These are phyloP conservation scores for Lochmaea capreae DNA, from an alignment of 2,888 invertebrate genomes.

Conservation along the genomic window DNA sequence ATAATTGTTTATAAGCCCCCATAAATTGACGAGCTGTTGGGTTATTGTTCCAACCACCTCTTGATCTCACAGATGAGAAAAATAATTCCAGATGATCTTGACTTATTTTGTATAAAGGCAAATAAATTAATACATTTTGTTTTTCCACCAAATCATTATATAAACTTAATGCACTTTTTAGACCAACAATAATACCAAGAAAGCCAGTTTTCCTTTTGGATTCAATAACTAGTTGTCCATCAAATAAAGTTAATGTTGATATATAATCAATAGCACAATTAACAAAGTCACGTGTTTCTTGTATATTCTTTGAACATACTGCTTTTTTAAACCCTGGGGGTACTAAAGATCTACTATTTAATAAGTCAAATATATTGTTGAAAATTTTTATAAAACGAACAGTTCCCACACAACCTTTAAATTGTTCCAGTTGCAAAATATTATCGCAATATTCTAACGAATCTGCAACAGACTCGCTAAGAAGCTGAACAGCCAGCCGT, in stretches of 20 bases:
- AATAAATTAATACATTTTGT: no score
- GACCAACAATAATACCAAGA: neutral
- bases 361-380: neutral
- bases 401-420: neutral
- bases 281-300: neutral
- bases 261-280: neutral
- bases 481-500: neutral
- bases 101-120: no score
- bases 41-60: neutral
- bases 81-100: neutral
- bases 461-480: neutral
- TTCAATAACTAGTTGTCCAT: neutral
- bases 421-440: neutral
- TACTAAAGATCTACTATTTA: neutral
- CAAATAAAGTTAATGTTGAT: neutral
- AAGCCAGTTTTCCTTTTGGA: neutral
- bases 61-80: neutral
- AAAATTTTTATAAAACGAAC: neutral
- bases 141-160: no score
- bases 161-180: neutral
- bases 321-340: neutral
- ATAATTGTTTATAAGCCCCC: constrained; percentile 2
- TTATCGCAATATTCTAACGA: neutral
- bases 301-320: neutral
- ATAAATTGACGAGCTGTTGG: neutral